Percentiles rank a stretch among this genome's conserved stretches.
These are phyloP conservation scores for Hemichromis elongatus DNA, from an alignment of 2,113 vertebrate species.

Conservation along the genomic window DNA sequence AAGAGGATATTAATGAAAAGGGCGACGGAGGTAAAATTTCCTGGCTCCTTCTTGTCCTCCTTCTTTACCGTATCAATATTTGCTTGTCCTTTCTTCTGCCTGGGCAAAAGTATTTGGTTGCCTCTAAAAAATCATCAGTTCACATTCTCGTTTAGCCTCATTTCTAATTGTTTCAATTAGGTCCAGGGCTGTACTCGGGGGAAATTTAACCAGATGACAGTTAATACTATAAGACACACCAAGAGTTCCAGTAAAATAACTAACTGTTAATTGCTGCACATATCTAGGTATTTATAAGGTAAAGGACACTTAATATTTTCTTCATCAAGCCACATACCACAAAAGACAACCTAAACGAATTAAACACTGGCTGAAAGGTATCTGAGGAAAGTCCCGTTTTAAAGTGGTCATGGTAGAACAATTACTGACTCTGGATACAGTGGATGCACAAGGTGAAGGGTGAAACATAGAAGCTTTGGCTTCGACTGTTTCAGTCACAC, in stretches of 20 bases:
- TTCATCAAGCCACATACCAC: not conserved
- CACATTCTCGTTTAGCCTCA: not conserved
- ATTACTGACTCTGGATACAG: slow-evolving; percentile 2
- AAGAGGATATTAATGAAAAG: slow-evolving; percentile 56
- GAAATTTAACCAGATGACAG: not conserved
- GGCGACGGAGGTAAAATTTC: slow-evolving; percentile 21
- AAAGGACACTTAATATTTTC: slow-evolving; percentile 2
- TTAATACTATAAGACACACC: not conserved
- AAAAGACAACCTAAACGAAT: not conserved
- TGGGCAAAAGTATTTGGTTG: slow-evolving; percentile 57
- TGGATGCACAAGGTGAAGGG: slow-evolving; percentile 6
- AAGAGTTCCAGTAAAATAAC: not conserved
- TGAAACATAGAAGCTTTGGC: slow-evolving; percentile 10
- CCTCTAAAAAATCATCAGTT: slow-evolving; percentile 42
- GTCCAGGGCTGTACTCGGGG: not conserved
- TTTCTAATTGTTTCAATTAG: not conserved
- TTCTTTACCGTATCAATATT: slow-evolving; percentile 65
- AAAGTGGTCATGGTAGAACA: not conserved
- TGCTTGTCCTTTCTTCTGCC: slow-evolving; percentile 45
- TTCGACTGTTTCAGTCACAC: not conserved
- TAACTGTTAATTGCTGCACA: not conserved
- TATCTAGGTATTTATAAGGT: slow-evolving; percentile 1
- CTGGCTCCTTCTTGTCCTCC: slow-evolving; percentile 31
- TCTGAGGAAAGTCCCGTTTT: not conserved
- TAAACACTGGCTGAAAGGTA: not conserved